These are phyloP conservation scores for Tolypeutes matacus DNA, from an alignment of 2,797 vertebrate species.

Conservation along the genomic window DNA sequence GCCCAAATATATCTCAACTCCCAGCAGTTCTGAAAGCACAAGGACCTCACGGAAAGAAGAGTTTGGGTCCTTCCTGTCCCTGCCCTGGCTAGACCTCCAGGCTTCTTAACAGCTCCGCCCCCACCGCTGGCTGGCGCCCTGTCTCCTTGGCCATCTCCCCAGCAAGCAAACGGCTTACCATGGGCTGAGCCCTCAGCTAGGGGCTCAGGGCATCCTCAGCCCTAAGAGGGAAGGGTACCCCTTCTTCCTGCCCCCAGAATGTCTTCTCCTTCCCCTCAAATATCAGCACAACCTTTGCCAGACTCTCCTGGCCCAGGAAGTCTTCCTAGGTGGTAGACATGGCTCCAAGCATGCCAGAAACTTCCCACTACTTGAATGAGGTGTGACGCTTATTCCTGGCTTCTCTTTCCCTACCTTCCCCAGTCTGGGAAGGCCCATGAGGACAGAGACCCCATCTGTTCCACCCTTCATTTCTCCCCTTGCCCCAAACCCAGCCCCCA, in stretches of 20 bases:
- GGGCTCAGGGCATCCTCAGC: no score
- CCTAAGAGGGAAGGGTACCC: no score
- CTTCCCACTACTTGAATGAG: not conserved
- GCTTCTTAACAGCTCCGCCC: not conserved
- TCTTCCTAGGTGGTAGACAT: not conserved
- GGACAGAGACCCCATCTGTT: not conserved
- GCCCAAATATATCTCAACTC: not conserved
- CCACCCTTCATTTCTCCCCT: not conserved
- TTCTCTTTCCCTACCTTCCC: not conserved
- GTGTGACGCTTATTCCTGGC: fast-evolving
- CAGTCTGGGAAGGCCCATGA: not conserved
- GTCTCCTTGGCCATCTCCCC: not conserved
- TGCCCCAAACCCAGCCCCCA: not conserved
- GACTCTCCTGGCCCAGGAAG: not conserved
- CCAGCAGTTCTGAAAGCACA: not conserved
- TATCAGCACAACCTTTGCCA: not conserved
- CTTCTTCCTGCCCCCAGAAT: not conserved
- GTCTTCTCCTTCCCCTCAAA: not conserved
- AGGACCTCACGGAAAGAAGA: not conserved
- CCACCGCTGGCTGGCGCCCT: not conserved
- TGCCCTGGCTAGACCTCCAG: fast-evolving
- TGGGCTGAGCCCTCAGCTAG: no score
- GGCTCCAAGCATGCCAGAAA: not conserved
- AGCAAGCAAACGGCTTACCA: not conserved
- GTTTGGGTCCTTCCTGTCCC: not conserved